Conservation (phyloP, 2,888 invertebrate species). For the Lycia hirtaria region DNA sequence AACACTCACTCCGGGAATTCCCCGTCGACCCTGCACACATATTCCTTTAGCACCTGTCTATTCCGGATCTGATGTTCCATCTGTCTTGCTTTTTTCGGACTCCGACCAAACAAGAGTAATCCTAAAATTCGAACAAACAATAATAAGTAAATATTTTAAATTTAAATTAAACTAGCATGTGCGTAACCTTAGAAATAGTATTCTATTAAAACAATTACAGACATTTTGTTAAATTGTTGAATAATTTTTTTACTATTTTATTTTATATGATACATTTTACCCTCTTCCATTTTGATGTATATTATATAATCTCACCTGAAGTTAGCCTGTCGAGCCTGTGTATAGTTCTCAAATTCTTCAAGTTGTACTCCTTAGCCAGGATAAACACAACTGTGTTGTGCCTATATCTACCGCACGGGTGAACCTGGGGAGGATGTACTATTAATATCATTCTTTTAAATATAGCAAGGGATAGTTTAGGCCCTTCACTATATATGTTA, state of each 20-base stretch:
- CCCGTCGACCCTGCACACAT: constrained; percentile 97
- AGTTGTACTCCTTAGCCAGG: constrained; percentile 97
- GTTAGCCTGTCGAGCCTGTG: constrained; percentile 98
- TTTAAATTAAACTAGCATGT: background rate
- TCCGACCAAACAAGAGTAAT: constrained; percentile 96
- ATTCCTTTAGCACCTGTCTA: constrained; percentile 96
- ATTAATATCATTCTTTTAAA: constrained; percentile 31
- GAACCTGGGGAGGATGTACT: constrained; percentile 88
- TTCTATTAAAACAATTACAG: too few relatives aligned
- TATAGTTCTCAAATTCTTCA: constrained; percentile 96
- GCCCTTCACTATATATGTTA: constrained; percentile 12
- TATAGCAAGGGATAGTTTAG: constrained; percentile 20
- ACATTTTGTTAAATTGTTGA: too few relatives aligned
- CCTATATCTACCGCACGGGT: constrained; percentile 98
- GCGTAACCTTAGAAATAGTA: too few relatives aligned
- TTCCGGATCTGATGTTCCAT: constrained; percentile 98
- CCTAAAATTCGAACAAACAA: constrained; percentile 64
- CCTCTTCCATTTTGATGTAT: background rate
- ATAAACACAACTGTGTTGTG: constrained; percentile 99
- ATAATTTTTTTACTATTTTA: too few relatives aligned
- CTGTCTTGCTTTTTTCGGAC: constrained; percentile 96
- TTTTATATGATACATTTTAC: background rate
- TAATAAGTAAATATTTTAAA: too few relatives aligned
- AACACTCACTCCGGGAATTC: constrained; percentile 94
- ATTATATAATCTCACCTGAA: constrained; percentile 86